These are phyloP conservation scores for Spinus pinus DNA, from an alignment of 2,797 vertebrate genomes.

Conservation along the genomic window DNA sequence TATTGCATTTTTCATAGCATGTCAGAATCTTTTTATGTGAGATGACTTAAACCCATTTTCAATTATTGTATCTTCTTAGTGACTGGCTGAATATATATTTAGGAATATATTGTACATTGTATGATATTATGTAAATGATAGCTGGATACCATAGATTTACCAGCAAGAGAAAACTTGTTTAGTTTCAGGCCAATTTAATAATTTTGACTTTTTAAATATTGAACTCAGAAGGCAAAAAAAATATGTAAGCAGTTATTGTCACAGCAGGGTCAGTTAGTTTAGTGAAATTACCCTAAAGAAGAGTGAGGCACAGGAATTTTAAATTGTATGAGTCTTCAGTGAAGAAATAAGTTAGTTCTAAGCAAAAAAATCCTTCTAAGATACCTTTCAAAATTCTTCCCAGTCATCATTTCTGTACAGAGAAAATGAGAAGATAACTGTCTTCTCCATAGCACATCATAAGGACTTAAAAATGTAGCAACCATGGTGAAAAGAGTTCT, in stretches of 20 bases:
- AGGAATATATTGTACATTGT: background rate
- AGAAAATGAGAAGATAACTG: background rate
- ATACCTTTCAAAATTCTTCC: background rate
- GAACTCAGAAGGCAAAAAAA: background rate
- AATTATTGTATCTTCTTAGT: background rate
- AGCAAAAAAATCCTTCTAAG: background rate
- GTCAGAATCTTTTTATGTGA: background rate
- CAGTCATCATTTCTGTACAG: background rate
- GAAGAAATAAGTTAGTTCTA: background rate
- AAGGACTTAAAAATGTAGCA: background rate
- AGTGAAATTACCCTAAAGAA: background rate
- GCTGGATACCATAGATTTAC: background rate
- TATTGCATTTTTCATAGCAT: background rate
- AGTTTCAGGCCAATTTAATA: background rate
- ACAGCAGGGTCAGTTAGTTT: background rate
- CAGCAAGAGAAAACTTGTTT: background rate
- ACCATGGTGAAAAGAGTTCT: background rate
- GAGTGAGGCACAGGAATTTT: background rate
- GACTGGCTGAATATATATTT: background rate
- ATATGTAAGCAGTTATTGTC: background rate
- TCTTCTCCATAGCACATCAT: background rate
- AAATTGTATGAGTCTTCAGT: background rate
- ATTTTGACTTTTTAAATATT: background rate
- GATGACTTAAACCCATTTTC: background rate
- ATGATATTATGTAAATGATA: background rate